phyloP scores from a whole-genome alignment of 1,140 invertebrate genomes.

The Microplitis demolitor region DNA sequence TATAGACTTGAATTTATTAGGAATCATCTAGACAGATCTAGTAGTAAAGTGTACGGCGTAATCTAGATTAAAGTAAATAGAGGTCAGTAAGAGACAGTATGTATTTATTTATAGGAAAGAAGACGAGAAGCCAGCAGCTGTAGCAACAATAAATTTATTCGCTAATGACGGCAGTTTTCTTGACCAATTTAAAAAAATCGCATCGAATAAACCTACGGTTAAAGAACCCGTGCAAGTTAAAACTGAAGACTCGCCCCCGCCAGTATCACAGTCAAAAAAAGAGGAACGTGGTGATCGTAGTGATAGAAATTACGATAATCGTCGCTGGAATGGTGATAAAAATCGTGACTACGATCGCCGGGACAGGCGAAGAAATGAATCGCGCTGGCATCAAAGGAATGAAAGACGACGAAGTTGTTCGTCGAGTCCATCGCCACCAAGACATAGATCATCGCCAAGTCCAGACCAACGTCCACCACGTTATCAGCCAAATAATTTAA shows the following conservation, averaged over 20 bases:
- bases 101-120: constrained; percentile 53
- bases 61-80: neutral
- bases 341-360: constrained; percentile 49
- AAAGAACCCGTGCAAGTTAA: constrained; percentile 34
- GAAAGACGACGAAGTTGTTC: constrained; percentile 50
- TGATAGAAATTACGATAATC: constrained; percentile 47
- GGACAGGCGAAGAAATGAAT: constrained; percentile 49
- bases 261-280: constrained; percentile 29
- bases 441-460: constrained; percentile 42
- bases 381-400: constrained; percentile 45
- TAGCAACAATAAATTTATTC: constrained; percentile 67
- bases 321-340: constrained; percentile 49
- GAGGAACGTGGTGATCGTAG: constrained; percentile 46
- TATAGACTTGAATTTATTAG: no score
- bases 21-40: neutral
- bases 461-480: constrained; percentile 39
- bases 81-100: constrained; percentile 32
- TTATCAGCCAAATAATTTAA: constrained; percentile 38
- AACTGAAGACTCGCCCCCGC: neutral
- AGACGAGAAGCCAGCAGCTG: constrained; percentile 45
- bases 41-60: neutral
- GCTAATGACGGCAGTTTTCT: constrained; percentile 83
- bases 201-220: constrained; percentile 52
- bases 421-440: constrained; percentile 52
- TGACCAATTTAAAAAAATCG: constrained; percentile 76